Evolutionary conservation across 2,797 vertebrate species (phyloP).

Genomic region (Gambelia wislizenii): DNA sequence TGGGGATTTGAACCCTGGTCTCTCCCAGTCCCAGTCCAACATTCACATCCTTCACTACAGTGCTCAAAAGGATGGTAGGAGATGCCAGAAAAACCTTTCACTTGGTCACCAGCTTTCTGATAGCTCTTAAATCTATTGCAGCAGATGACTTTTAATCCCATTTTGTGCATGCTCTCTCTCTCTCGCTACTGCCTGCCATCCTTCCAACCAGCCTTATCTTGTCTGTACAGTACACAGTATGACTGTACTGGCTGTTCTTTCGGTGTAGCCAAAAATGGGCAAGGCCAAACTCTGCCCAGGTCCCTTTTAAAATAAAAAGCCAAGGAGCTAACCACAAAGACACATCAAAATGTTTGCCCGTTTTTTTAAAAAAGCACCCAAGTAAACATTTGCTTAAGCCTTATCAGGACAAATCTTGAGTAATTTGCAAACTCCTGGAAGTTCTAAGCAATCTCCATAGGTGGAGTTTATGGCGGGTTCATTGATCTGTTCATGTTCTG

Average conservation of each 20-base stretch:
- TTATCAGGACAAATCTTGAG: neutral
- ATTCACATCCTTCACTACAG: neutral
- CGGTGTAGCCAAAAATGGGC: too few species aligned
- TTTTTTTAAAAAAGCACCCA: neutral
- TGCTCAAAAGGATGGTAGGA: too few species aligned
- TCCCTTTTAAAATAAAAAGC: neutral
- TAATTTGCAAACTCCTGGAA: neutral
- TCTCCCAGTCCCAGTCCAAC: too few species aligned
- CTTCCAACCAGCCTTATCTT: neutral
- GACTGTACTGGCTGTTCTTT: neutral
- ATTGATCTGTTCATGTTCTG: neutral
- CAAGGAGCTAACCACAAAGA: neutral
- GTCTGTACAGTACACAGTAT: neutral
- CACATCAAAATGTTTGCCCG: neutral
- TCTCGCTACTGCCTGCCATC: neutral
- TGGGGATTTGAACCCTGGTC: too few species aligned
- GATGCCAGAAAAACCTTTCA: neutral
- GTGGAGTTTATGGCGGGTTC: neutral
- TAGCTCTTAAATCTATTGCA: neutral
- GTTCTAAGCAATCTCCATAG: neutral
- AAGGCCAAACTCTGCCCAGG: neutral
- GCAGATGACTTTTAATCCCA: neutral
- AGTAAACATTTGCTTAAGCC: slow-evolving; percentile 15
- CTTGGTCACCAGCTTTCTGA: neutral
- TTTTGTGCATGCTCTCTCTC: too few species aligned